Evolutionary conservation across 1,140 invertebrate genomes (phyloP), one percentile per base, ranked within the genome.

Genomic region (Penaeus vannamei): DNA sequence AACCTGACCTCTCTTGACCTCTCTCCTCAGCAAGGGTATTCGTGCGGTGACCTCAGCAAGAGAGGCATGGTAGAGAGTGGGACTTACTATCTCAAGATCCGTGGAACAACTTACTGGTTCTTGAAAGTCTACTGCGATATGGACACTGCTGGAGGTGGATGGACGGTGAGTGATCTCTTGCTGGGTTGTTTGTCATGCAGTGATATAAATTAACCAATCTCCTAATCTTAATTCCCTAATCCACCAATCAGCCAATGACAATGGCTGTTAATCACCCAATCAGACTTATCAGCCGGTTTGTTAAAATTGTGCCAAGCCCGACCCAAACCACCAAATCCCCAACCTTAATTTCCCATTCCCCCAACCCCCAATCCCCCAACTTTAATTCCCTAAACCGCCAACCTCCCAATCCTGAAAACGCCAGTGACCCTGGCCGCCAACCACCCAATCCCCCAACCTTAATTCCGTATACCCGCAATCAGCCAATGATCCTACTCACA

Each of bases 51-150:
- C 92, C 93, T 98, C 46, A 93, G 96, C 76, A 96, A 96, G 91
- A 96, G 95, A 85, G 97, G 97, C 5, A 97, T 97, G 95, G 95
- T 95, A 86, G 95, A 97, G 90, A 97, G 96, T 36, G 97, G 97
- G 22, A 96, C 98, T 2, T 98, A 97, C 92, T 97, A 98, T 92
- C 94, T 98, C 59, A 96, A 97, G 93, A 97, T 98, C 89, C 94
- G 96, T 66, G 97, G 97, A 7, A 97, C 93, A 17, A 97, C 96
- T 1, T 98, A 97, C 93, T 98, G 97, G 96, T 98, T 98, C 93
- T 94, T 98, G 59, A 97, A 97, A 92, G 97, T 98, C 12, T 98
- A 95, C 92, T 99, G 98, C 93, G 97, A 98, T 92, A 97, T 98
- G 94, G 96, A 97, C 92, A 94, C 96, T 26, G 95, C 97, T 69